phyloP scores from a whole-genome alignment of 1,140 invertebrate genomes.

The Zaprionus taronus region DNA sequence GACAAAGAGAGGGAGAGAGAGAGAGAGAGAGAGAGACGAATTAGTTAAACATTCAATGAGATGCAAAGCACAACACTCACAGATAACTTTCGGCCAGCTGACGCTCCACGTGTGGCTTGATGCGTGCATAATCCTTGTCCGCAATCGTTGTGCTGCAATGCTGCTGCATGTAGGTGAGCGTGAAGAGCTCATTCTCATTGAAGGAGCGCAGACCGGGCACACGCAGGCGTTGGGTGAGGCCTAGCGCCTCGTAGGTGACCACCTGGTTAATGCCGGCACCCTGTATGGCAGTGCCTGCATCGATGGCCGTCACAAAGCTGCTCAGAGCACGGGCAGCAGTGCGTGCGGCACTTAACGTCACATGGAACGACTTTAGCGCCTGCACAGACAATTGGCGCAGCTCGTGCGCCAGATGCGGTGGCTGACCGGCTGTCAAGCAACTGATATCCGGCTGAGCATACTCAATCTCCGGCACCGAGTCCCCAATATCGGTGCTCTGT shows the following conservation, averaged over 20 bases:
- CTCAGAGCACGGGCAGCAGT: conserved; percentile 69
- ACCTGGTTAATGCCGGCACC: conserved; percentile 71
- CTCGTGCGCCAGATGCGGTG: conserved; percentile 58
- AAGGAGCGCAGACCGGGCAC: conserved; percentile 72
- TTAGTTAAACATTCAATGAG: not conserved
- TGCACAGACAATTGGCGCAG: conserved; percentile 57
- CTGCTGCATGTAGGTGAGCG: conserved; percentile 80
- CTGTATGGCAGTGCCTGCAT: conserved; percentile 68
- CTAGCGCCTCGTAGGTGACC: conserved; percentile 73
- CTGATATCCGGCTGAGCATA: conserved; percentile 68
- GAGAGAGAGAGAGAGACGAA: not conserved
- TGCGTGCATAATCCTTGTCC: conserved; percentile 79
- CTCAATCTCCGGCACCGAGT: conserved; percentile 53
- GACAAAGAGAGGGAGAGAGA: conserved; percentile 3
- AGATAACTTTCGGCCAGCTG: conserved; percentile 76
- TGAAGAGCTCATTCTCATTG: conserved; percentile 82
- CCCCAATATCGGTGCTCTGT: conserved; percentile 59
- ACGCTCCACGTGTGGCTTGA: conserved; percentile 79
- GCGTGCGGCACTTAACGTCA: conserved; percentile 72
- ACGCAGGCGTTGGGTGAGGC: conserved; percentile 62
- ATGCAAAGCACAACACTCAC: conserved; percentile 36
- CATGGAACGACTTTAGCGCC: conserved; percentile 75
- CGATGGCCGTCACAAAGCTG: conserved; percentile 72
- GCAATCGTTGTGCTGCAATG: conserved; percentile 78
- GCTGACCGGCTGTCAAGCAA: conserved; percentile 63